Evolutionary conservation across 2,888 invertebrate genomes (phyloP), one percentile per base, ranked within the genome.

Genomic region (Girardia tigrina): DNA sequence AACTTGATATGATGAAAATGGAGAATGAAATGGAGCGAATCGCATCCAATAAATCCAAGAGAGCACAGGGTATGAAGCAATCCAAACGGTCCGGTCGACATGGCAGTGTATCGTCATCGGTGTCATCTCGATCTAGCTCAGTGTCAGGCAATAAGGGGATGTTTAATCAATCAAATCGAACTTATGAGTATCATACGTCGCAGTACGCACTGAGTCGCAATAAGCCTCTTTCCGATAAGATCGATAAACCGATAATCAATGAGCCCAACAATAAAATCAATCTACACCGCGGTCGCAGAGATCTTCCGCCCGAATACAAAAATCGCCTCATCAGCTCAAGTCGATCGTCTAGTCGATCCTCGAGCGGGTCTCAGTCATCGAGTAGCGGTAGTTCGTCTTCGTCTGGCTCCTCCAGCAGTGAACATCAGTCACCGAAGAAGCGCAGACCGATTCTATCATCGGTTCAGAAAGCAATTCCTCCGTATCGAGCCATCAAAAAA

Each of bases 1-100:
- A 56, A 56, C 56, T 56, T 23, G 56, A 56, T 56, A 56, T 56
- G 56, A 56, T 56, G 56, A 56, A 56, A 56, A 20, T 56, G n/a
- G 56, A 56, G 23, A 56, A 16, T 56, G 56, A 56, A 56, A 56
- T 8, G 4, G 56, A 23, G 6, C 4, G n/a, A 56, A 56, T 56
- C 4, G 56, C 56, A 2, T 56, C 56, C 2, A 56, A 56, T n/a
- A 56, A 56, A n/a, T 23, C n/a, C n/a, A 56, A 56, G 23, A n/a
- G 56, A 56, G 2, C 23, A 6, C n/a, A 23, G n/a, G 56, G 56
- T 4, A 23, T n/a, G 2, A 56, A 56, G 6, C 56, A 56, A 56
- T 4, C 4, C n/a, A 56, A 56, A 56, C 56, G 56, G 4, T 20
- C 23, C 6, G 56, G 56, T 12, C 56, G 56, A 20, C 4, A 23